Base-by-base conservation (phyloP, 92 coral and sea anemone genomes). In the Umimayanthus kanabou region DNA sequence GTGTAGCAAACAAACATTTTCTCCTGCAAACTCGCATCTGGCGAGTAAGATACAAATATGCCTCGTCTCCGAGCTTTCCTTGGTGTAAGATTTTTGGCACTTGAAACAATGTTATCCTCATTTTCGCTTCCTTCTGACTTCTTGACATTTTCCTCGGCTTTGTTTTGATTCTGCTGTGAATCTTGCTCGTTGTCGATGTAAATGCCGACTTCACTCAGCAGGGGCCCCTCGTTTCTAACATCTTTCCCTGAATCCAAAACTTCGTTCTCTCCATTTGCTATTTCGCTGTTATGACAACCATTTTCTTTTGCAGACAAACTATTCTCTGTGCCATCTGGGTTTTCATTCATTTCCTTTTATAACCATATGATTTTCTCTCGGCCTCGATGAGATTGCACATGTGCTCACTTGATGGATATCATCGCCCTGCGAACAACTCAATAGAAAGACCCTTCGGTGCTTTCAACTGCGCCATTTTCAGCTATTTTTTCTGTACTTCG, bases 21-120 rank as follows among this genome's bases (percentile, higher is more conserved):
- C 89, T 95, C 96, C 28, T 85, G 78, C 77, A 93, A 96, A 67
- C 92, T 86, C 85, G 97, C 99, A 33, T 82, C 92, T 22, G 95
- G 95, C 37, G 98, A 93, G 85, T 96, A 96, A 53, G 98, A 93
- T 7, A 96, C 95, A 80, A 96, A 93, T 42, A 96, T 95, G 15
- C 95, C 98, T 80, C 98, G 90, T 58, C 83, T 93, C 80, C 90
- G 95, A 33, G 92, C 94, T 85, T 90, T 95, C 39, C 87, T 79
- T 69, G 96, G 91, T 66, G 90, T 91, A 29, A 93, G 28, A 10
- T 88, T 85, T 73, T 92, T 94, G 30, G 85, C 85, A 61, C 88
- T 82, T 42, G 84, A 57, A 13, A 88, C 66, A 57, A 66, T 43
- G n/a, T 80, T 81, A 0, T 77, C 25, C 43, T 81, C 90, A 65